Evolutionary conservation across 2,888 invertebrate genomes (phyloP), one percentile per base, ranked within the genome.

Genomic region (Mantis religiosa): DNA sequence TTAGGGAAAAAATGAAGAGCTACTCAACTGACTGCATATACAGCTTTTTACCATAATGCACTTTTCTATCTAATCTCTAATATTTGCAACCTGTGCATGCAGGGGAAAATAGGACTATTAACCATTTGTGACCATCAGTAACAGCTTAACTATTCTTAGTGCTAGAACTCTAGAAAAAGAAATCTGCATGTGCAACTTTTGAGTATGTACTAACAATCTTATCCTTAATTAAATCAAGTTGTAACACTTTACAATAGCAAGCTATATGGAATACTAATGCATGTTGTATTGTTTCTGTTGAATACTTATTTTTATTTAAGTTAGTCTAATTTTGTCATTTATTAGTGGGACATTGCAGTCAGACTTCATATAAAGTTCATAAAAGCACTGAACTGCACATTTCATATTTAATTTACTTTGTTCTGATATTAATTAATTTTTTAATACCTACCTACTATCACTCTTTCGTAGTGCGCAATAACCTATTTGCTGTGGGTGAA

Each of bases 71-170:
- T 27, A 47, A 47, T 41, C 9, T 41, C 27, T 84, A n/a, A 30
- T 1, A 28, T 82, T 83, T 89, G 87, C 30, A 71, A 87, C 87
- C 85, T 83, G 30, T 83, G 83, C 86, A 88, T 88, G 88, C 25
- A 84, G 88, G 84, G n/a, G 85, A 82, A 87, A 85, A 89, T 84
- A 89, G 89, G 89, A 89, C 89, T 82, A 84, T 41, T 89, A 82
- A 88, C 90, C 90, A 90, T 90, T 90, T 90, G 90, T 90, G 90
- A 90, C 90, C 90, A 90, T 90, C 90, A 89, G 89, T 90, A 90
- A 90, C 54, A 71, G 3, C 54, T 71, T 54, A 54, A 54, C 14
- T 15, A 20, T 15, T 54, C 34, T 54, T 25, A 71, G 54, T 71
- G 54, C 54, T 71, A 25, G 20, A 54, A 54, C 15, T 15, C 20